Conservation (phyloP, 2,797 vertebrate genomes). For the Eulemur mongoz region DNA sequence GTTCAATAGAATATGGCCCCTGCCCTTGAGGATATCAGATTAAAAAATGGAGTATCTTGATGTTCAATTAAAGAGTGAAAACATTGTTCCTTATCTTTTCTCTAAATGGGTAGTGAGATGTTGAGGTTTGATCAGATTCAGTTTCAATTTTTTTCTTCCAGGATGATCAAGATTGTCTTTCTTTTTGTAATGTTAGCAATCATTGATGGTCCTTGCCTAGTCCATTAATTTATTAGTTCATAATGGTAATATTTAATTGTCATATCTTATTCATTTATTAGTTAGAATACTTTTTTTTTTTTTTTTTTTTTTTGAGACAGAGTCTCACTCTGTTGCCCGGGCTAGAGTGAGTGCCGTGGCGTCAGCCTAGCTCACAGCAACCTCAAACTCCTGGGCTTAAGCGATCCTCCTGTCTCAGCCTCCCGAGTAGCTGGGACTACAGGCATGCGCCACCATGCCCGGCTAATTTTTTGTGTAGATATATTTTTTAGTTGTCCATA, state of each 20-base stretch:
- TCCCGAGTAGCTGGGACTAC: too few relatives aligned
- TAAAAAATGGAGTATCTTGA: not conserved
- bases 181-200: not conserved
- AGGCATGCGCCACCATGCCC: too few relatives aligned
- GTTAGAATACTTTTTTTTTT: not conserved
- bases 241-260: conserved; percentile 22
- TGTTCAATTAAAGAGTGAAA: conserved; percentile 3
- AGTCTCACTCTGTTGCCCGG: too few relatives aligned
- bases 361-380: too few relatives aligned
- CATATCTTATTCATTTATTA: conserved; percentile 22
- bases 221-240: conserved; percentile 7
- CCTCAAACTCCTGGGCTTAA: too few relatives aligned
- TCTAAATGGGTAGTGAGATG: not conserved
- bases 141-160: not conserved
- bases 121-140: not conserved
- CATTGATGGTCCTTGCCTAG: not conserved
- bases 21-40: not conserved
- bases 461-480: too few relatives aligned
- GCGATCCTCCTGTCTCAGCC: too few relatives aligned
- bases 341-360: too few relatives aligned
- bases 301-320: too few relatives aligned
- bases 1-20: not conserved
- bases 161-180: conserved; percentile 7
- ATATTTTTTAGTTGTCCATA: too few relatives aligned
- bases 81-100: not conserved